phyloP scores from a whole-genome alignment of 2,888 invertebrate species.

The Nemotelus pantherinus region DNA sequence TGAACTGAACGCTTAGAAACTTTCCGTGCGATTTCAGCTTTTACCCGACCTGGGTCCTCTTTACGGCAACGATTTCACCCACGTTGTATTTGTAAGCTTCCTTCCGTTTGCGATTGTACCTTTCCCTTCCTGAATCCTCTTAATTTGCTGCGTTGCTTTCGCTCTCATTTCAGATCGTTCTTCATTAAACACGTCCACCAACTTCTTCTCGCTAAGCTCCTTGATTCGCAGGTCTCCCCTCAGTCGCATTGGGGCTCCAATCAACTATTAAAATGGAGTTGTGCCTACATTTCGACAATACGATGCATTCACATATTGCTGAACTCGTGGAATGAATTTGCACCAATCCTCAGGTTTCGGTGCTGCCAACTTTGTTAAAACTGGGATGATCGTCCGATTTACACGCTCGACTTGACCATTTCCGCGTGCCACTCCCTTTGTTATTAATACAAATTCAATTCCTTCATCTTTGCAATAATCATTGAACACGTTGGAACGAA shows the following conservation, averaged over 20 bases:
- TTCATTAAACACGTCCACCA: background rate
- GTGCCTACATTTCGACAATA: conserved; percentile 39
- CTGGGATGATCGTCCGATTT: conserved; percentile 32
- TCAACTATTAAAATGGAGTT: conserved; percentile 32
- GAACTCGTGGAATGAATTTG: conserved; percentile 31
- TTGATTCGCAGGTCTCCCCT: conserved; percentile 6
- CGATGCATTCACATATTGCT: conserved; percentile 36
- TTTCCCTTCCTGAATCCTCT: conserved; percentile 28
- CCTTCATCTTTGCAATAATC: background rate
- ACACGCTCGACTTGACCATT: conserved; percentile 18
- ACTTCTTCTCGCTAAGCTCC: conserved; percentile 31
- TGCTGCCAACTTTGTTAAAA: conserved; percentile 25
- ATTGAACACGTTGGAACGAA: background rate
- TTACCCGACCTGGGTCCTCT: too few relatives aligned
- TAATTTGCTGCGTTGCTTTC: conserved; percentile 24
- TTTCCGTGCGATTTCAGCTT: too few relatives aligned
- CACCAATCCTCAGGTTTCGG: conserved; percentile 39
- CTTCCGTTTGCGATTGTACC: background rate
- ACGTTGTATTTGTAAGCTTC: background rate
- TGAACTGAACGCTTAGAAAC: too few relatives aligned
- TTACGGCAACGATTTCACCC: background rate
- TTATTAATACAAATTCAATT: background rate
- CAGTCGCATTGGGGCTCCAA: conserved; percentile 21
- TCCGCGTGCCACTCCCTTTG: background rate
- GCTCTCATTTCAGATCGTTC: conserved; percentile 27